Base-by-base conservation (phyloP, 2,113 vertebrate genomes). In the Psittacula cyanocephala region DNA sequence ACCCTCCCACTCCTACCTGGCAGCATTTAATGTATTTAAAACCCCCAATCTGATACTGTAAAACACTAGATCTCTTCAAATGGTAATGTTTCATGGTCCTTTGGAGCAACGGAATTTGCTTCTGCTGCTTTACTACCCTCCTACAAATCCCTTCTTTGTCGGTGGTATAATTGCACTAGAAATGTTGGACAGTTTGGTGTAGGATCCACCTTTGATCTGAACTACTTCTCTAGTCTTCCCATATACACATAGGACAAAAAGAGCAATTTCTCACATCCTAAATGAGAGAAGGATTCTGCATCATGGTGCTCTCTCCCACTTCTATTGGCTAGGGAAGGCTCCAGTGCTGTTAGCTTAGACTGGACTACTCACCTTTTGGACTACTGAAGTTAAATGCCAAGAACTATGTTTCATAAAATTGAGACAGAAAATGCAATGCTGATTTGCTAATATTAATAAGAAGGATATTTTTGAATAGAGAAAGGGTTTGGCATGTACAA, bases 201-300 rank as follows among this genome's bases (percentile, higher is more conserved):
- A 6, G 63, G 28, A 59, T 44, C 13, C 52, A 19, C 27, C 8
- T 28, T n/a, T 79, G 11, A 33, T 19, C 29, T 68, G 39, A 60
- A 19, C 4, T 15, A 5, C 5, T 50, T 79, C 79, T 79, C 23
- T 53, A 33, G 6, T 52, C 52, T 93, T 57, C 25, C 25, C 13
- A 10, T 2, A 1, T 53, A 5, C 2, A 1, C 13, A 7, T 2
- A 53, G 44, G n/a, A 33, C 52, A 17, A 64, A 77, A 60, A 75
- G 41, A 81, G 14, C 7, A 8, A 41, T 78, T 67, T 41, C 33
- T 7, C 27, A 33, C 10, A 52, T 24, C 7, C 18, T 15, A 29
- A 53, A 49, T 10, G 31, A 53, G 39, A 64, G 80, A 57, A 47
- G 59, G 33, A 15, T 60, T 93, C 71, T 87, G 22, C 25, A 23